Conservation (phyloP, 2,797 vertebrate species). For the Poliocrania exsul region DNA sequence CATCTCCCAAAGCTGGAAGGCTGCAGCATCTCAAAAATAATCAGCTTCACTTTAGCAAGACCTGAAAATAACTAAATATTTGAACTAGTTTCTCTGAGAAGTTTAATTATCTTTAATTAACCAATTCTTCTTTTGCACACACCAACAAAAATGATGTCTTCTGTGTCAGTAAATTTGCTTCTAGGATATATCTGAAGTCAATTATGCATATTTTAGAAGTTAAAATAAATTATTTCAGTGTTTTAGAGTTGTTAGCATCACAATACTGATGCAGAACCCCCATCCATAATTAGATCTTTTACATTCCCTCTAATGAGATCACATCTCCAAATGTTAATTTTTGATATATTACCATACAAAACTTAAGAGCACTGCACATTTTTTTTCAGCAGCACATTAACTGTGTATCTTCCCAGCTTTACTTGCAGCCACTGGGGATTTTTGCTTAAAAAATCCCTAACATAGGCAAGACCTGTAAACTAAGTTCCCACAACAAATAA, state of each 20-base stretch:
- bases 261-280: neutral
- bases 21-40: constrained; percentile 11
- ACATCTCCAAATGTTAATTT: neutral
- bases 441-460: neutral
- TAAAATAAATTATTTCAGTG: neutral
- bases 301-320: neutral
- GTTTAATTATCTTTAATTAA: constrained; percentile 26
- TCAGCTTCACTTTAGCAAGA: neutral
- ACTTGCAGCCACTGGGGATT: neutral
- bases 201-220: constrained; percentile 23
- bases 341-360: neutral
- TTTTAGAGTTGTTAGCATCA: neutral
- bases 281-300: neutral
- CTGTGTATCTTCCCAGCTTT: neutral
- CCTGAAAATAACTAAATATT: constrained; percentile 9
- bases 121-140: neutral
- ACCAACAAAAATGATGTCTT: neutral
- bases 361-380: neutral
- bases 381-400: neutral
- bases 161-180: neutral
- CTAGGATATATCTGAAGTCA: neutral
- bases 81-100: neutral
- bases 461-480: neutral
- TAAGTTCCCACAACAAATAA: neutral
- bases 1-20: neutral